Evolutionary conservation across 2,888 invertebrate species (phyloP).

Genomic region (Leistus spinibarbis): DNA sequence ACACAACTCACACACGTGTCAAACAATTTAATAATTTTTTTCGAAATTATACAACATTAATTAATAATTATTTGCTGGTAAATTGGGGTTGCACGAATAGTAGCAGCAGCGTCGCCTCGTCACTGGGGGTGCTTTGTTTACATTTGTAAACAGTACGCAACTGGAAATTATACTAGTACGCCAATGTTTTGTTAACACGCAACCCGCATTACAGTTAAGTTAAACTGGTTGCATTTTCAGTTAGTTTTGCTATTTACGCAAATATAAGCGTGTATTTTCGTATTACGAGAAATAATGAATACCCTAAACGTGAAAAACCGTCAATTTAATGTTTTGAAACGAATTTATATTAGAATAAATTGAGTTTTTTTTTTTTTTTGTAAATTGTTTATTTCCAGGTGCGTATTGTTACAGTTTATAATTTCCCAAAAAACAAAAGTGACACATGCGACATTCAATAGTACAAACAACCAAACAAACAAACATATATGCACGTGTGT

Average conservation of each 20-base stretch:
- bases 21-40: conserved; percentile 45
- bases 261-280: no score
- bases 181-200: conserved; percentile 6
- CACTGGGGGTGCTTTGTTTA: conserved; percentile 58
- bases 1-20: conserved; percentile 21
- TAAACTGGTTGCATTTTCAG: background rate
- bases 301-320: no score
- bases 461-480: conserved; percentile 7
- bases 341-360: no score
- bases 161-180: conserved; percentile 26
- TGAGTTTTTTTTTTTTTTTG: no score
- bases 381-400: conserved; percentile 8
- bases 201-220: background rate
- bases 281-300: no score
- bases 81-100: no score
- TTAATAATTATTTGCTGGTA: conserved; percentile 56
- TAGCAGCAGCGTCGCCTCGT: conserved; percentile 58
- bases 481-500: background rate
- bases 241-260: no score
- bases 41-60: conserved; percentile 72
- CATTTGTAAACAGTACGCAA: conserved; percentile 7
- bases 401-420: no score
- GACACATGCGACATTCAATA: conserved; percentile 35
- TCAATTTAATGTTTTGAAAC: no score
- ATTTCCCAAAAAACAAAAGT: conserved; percentile 8